phyloP scores from a whole-genome alignment of 2,113 vertebrate species.

The Phrynosoma platyrhinos region DNA sequence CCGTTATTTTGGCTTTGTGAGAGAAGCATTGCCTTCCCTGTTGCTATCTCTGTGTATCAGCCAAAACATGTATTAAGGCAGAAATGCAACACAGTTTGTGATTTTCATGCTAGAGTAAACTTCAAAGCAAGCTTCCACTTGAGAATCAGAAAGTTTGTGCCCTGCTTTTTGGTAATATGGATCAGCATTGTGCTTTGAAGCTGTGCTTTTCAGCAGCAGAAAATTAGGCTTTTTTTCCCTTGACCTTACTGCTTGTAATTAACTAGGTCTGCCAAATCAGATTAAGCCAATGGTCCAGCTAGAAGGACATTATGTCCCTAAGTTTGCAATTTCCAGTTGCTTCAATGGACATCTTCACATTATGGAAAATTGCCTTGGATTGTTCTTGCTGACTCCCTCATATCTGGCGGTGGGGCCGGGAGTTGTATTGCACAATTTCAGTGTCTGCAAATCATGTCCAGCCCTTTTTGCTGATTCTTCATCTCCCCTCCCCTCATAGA shows the following conservation, averaged over 20 bases:
- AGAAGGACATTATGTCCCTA: slow-evolving; percentile 30
- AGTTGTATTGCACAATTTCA: background rate
- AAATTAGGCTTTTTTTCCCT: background rate
- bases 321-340: background rate
- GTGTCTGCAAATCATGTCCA: background rate
- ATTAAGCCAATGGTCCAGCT: slow-evolving; percentile 21
- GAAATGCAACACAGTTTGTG: slow-evolving; percentile 25
- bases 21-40: background rate
- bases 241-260: slow-evolving; percentile 22
- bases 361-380: background rate
- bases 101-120: slow-evolving; percentile 17
- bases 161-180: slow-evolving; percentile 11
- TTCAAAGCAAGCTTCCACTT: slow-evolving; percentile 30
- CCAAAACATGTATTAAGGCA: slow-evolving; percentile 30
- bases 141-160: background rate
- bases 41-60: slow-evolving; percentile 13
- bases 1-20: background rate
- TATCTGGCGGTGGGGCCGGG: background rate
- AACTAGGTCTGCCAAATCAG: slow-evolving; percentile 26
- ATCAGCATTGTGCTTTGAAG: background rate
- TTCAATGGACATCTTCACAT: background rate
- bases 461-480: background rate
- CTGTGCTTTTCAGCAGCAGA: background rate
- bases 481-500: background rate
- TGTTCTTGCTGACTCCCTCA: background rate